Evolutionary conservation across 1,140 invertebrate species (phyloP), one percentile per base, ranked within the genome.

Genomic region (Hetaerina americana): DNA sequence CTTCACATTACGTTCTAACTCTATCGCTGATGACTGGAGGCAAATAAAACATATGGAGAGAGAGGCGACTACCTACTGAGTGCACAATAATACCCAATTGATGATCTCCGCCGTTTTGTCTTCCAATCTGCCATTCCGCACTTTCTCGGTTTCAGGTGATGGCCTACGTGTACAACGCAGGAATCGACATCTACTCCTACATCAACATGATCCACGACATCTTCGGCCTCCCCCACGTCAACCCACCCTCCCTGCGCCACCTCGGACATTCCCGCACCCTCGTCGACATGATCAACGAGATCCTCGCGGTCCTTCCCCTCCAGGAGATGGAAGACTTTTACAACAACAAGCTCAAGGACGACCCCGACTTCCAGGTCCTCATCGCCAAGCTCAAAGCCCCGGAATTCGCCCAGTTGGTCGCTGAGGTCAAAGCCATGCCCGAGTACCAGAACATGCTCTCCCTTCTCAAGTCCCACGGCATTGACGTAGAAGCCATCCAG

Each of bases 151-250:
- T n/a, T n/a, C n/a, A n/a, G n/a, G n/a, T n/a, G n/a, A n/a, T n/a
- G n/a, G n/a, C n/a, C n/a, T n/a, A n/a, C n/a, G n/a, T n/a, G n/a
- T n/a, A 22, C 73, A 25, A 79, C 0, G 26, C 68, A 66, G 78
- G 77, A 26, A 75, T 80, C 72, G 74, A 31, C 66, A 78, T 1
- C 25, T 71, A 78, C 0, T 22, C 78, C 27, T 76, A 77, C 31
- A 75, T 75, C 31, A 27, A 66, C 70, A 72, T 74, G 15, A 31
- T 68, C 24, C 66, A 75, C 18, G 76, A 76, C 25, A 26, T 77
- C 1, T 26, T 74, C 8, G 76, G 77, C 31, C 76, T 78, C 22
- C 3, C 70, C 8, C 77, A 8, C 27, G 77, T 68, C 76, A 75
- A 6, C 28, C 77, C 18, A 72, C 74, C 26, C 72, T 76, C 31